A percentile compares a stretch with the other conserved stretches of the same genome.
These are phyloP conservation scores for Tupaia chinensis DNA, from an alignment of 2,113 vertebrate species.

Conservation along the genomic window DNA sequence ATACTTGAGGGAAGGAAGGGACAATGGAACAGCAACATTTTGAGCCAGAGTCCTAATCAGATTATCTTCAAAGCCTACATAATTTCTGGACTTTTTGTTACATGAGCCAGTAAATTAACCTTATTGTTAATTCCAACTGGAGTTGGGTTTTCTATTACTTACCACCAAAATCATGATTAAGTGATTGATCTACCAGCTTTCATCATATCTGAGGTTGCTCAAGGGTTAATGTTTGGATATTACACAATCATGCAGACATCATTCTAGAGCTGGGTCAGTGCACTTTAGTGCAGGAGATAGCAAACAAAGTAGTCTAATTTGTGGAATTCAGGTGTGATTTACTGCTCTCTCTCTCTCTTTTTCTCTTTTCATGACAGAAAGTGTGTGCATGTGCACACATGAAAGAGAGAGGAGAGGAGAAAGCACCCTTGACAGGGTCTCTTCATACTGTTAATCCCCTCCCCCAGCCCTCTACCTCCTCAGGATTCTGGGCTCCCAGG, in stretches of 20 bases:
- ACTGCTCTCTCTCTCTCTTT: not conserved
- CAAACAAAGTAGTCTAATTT: not conserved
- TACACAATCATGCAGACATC: not conserved
- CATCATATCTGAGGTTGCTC: constrained; percentile 7
- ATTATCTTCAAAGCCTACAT: not conserved
- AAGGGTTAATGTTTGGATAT: not conserved
- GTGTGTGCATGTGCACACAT: too few species aligned
- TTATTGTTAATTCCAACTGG: constrained; percentile 28
- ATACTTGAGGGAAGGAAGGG: not conserved
- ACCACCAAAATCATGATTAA: not conserved
- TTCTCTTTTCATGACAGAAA: too few species aligned
- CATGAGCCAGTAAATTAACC: constrained; percentile 2
- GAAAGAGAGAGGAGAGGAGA: too few species aligned
- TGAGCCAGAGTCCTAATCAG: not conserved
- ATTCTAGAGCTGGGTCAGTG: not conserved
- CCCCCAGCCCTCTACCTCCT: too few species aligned
- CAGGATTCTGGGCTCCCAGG: too few species aligned
- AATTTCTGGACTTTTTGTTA: constrained; percentile 16
- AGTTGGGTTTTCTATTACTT: constrained; percentile 14
- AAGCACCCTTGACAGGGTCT: too few species aligned
- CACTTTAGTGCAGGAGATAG: not conserved
- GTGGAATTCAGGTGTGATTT: not conserved
- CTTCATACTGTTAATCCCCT: too few species aligned
- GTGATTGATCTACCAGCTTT: constrained; percentile 29
- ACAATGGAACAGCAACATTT: not conserved